A percentile compares a stretch with the other conserved stretches of the same genome.
phyloP scores from a whole-genome alignment of 2,797 vertebrate genomes.

The Poeciliopsis presidionis region DNA sequence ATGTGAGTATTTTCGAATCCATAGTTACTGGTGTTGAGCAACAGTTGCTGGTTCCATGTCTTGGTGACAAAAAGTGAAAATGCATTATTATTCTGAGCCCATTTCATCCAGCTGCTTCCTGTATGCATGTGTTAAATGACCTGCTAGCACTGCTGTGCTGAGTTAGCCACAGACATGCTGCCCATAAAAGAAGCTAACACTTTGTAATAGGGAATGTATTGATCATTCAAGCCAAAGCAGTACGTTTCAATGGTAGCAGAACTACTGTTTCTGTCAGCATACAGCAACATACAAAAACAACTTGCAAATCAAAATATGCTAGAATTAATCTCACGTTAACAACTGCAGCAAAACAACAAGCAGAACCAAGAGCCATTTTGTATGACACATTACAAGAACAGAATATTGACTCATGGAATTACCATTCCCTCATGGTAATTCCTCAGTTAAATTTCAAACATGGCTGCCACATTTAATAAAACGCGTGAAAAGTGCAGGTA shows the following conservation, averaged over 20 bases:
- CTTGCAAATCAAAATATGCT: background rate
- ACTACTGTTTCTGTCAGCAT: background rate
- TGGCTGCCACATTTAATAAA: background rate
- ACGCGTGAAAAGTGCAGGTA: background rate
- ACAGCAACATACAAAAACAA: background rate
- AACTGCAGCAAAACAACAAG: background rate
- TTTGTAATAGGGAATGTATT: no score
- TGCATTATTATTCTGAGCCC: background rate
- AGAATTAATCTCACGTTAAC: background rate
- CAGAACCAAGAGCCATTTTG: background rate
- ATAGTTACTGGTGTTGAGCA: conserved; percentile 31
- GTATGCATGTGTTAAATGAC: background rate
- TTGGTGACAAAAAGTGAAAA: conserved; percentile 10
- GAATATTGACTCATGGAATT: background rate
- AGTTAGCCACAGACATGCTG: background rate
- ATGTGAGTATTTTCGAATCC: background rate
- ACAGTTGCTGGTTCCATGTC: conserved; percentile 14
- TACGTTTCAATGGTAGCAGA: background rate
- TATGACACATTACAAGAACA: background rate
- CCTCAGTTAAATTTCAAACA: background rate
- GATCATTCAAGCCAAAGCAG: background rate
- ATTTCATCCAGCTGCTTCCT: background rate
- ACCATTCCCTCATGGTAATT: background rate
- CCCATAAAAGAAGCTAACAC: no score
- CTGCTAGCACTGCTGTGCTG: background rate